Base-by-base conservation (phyloP, 2,113 vertebrate species). In the Leucosticte australis region DNA sequence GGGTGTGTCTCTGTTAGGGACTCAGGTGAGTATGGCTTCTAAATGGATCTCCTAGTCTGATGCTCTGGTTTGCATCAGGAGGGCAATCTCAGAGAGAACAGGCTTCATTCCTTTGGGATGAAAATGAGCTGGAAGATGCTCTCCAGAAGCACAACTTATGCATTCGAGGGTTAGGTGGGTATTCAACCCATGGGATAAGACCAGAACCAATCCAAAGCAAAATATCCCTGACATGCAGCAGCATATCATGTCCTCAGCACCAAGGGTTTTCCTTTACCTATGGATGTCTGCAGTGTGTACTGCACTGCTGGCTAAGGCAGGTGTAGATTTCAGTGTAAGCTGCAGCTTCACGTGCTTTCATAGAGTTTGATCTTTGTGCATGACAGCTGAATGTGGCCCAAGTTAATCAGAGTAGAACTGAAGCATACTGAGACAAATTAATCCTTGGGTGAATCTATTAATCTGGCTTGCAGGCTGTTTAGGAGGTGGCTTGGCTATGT, bases 331-430 rank as follows among this genome's bases (percentile, higher is more conserved):
- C 55, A 33, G 21, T 5, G 20, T 31, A 53, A 46, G 64, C 26
- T 83, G 64, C 37, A 84, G 60, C 49, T 83, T 63, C 7, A 4
- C 17, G 20, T 8, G 30, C 23, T 35, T 90, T 46, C 52, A 28
- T 12, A 27, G 21, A 63, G 13, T 46, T 56, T 50, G 41, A 46
- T 52, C n/a, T 81, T 60, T 37, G 18, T 56, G 53, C 44, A 33
- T 14, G 31, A 42, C 20, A 70, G 31, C 47, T 83, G 60, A 92
- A 76, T 35, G 41, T 68, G 74, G 64, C 31, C 52, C 56, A 57
- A 24, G 26, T 79, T 64, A 81, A 92, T 56, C n/a, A 78, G 56
- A 82, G 57, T 37, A 87, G 81, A 91, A 90, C 19, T 91, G 62
- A 68, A 84, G 50, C 50, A 70, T 67, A 74, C 3, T 52, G 52